phyloP scores from a whole-genome alignment of 1,140 invertebrate genomes.

The Conus ventricosus region DNA sequence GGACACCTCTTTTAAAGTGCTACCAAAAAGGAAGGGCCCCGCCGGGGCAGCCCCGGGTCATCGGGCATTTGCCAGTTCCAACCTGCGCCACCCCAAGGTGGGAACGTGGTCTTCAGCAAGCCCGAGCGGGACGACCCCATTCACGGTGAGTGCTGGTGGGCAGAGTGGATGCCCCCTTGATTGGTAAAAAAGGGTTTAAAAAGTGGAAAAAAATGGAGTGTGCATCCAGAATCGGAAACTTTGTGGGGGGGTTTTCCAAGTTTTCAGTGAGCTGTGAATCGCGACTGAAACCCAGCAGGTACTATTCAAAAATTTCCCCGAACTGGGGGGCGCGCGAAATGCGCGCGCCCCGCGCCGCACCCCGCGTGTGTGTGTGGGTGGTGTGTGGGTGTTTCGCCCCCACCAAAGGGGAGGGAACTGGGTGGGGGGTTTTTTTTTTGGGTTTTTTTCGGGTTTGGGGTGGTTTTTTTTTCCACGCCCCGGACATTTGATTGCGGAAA shows the following conservation, averaged over 20 bases:
- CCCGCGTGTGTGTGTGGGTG: no score
- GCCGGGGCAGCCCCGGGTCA: slow-evolving; percentile 77
- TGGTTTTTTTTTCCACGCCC: no score
- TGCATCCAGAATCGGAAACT: background rate
- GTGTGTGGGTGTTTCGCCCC: no score
- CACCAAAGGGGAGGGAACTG: no score
- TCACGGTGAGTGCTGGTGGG: slow-evolving; percentile 78
- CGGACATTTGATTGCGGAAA: no score
- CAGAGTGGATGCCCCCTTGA: background rate
- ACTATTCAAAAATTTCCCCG: no score
- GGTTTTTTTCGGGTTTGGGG: no score
- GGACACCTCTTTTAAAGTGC: slow-evolving; percentile 91
- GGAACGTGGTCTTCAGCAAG: slow-evolving; percentile 90
- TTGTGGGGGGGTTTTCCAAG: background rate
- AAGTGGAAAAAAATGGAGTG: background rate
- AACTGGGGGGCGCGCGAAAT: no score
- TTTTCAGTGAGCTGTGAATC: background rate
- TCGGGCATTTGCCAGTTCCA: slow-evolving; percentile 88
- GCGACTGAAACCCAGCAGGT: background rate
- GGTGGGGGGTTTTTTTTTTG: no score
- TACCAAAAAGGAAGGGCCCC: slow-evolving; percentile 83
- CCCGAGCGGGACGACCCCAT: slow-evolving; percentile 89
- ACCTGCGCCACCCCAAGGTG: slow-evolving; percentile 91
- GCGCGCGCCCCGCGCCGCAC: no score
- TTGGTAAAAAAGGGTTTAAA: background rate